A percentile compares a stretch with the other conserved stretches of the same genome.
Conservation (phyloP, 2,888 invertebrate genomes). For the Suillia variegata region DNA sequence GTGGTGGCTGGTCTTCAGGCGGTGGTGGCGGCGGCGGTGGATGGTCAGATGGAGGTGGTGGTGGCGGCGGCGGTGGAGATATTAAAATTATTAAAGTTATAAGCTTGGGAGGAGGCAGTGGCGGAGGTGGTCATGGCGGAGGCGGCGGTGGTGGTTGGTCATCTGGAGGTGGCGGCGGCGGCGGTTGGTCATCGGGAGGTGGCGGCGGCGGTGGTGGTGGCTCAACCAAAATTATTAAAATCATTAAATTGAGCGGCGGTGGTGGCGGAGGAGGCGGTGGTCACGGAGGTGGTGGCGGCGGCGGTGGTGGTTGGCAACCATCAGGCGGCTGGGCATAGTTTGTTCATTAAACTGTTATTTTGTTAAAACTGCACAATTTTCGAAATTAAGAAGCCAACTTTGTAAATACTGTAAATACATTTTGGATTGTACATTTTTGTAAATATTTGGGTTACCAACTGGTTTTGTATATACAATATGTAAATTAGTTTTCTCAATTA, state of each 20-base stretch:
- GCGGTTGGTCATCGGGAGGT: slow-evolving; percentile 29
- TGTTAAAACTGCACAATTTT: slow-evolving; percentile 9
- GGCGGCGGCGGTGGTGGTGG: slow-evolving; percentile 32
- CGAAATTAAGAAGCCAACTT: slow-evolving; percentile 16
- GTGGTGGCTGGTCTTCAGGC: slow-evolving; percentile 45
- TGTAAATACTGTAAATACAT: slow-evolving; percentile 35
- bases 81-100: not conserved
- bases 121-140: not conserved
- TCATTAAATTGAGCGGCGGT: slow-evolving; percentile 34
- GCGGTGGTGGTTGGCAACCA: slow-evolving; percentile 37
- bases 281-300: slow-evolving; percentile 31
- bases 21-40: slow-evolving; percentile 4
- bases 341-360: not conserved
- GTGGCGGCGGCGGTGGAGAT: not conserved
- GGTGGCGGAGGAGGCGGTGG: slow-evolving; percentile 27
- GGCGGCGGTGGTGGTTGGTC: slow-evolving; percentile 24
- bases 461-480: too few relatives aligned
- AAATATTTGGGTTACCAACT: too few relatives aligned
- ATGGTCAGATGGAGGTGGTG: not conserved
- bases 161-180: slow-evolving; percentile 39
- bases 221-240: slow-evolving; percentile 35
- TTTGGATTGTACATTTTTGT: too few relatives aligned
- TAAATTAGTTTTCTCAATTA: too few relatives aligned
- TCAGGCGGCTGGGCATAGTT: slow-evolving; percentile 49
- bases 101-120: not conserved